phyloP scores from a whole-genome alignment of 2,113 vertebrate genomes.

The Micronycteris hirsuta region DNA sequence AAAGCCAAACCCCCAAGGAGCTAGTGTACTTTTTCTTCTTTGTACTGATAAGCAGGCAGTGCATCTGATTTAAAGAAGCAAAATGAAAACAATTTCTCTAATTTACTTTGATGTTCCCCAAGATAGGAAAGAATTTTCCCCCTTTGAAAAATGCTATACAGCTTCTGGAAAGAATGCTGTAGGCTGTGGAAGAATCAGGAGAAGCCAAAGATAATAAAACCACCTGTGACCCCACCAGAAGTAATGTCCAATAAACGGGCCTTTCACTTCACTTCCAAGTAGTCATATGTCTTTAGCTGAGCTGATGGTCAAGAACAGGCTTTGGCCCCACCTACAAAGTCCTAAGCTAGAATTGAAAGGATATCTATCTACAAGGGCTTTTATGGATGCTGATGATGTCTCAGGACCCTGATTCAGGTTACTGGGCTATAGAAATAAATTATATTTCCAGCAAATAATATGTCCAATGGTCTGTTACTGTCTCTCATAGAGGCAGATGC shows the following conservation, averaged over 20 bases:
- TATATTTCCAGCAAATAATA: neutral
- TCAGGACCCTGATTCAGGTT: neutral
- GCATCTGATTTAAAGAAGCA: constrained; percentile 47
- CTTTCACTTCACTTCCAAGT: neutral
- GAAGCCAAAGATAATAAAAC: constrained; percentile 41
- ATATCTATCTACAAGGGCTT: neutral
- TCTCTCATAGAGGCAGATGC: neutral
- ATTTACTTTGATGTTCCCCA: constrained; percentile 53
- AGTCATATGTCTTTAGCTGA: neutral
- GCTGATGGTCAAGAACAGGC: neutral
- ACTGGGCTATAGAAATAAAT: neutral
- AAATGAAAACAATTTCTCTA: constrained; percentile 58
- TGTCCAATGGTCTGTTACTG: neutral
- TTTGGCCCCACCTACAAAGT: neutral
- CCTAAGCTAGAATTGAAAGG: neutral
- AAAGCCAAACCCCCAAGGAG: constrained; percentile 50
- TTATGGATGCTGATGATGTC: neutral
- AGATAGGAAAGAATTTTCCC: constrained; percentile 40
- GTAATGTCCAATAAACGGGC: neutral
- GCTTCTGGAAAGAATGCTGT: constrained; percentile 23
- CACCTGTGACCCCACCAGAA: constrained; percentile 7
- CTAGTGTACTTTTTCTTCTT: neutral
- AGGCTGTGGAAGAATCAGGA: neutral
- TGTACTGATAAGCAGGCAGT: constrained; percentile 51
- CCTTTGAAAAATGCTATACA: constrained; percentile 13